Percentiles rank a stretch among this genome's conserved stretches.
phyloP scores from a whole-genome alignment of 2,888 invertebrate genomes.

The Leptinotarsa haldemani region DNA sequence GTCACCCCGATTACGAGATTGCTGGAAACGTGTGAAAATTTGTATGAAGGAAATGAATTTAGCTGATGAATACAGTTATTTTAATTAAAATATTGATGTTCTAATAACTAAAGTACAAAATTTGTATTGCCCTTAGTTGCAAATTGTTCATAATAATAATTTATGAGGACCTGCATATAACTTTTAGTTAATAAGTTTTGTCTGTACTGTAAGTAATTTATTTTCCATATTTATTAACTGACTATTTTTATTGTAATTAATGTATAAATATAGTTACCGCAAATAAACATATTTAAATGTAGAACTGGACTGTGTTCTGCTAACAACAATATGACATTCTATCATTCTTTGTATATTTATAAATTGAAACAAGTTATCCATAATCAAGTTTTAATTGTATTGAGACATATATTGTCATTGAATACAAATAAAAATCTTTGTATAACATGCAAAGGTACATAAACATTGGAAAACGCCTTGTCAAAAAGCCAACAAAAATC shows the following conservation, averaged over 20 bases:
- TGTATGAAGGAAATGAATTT: slow-evolving; percentile 86
- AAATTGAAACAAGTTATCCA: neutral
- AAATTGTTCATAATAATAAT: slow-evolving; percentile 21
- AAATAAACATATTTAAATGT: slow-evolving; percentile 13
- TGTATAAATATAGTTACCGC: slow-evolving; percentile 19
- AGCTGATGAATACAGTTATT: slow-evolving; percentile 69
- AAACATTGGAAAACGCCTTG: too few relatives aligned
- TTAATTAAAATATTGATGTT: neutral
- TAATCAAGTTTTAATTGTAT: neutral
- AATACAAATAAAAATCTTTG: neutral
- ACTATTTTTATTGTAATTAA: slow-evolving; percentile 18
- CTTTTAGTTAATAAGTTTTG: neutral
- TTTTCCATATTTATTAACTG: slow-evolving; percentile 27
- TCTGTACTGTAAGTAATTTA: slow-evolving; percentile 23
- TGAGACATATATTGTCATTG: neutral
- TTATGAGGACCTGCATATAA: slow-evolving; percentile 17
- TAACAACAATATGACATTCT: neutral
- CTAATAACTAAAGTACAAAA: slow-evolving; percentile 26
- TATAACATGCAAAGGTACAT: too few relatives aligned
- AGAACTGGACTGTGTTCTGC: neutral
- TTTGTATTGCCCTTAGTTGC: slow-evolving; percentile 19
- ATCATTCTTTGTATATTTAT: too few relatives aligned
- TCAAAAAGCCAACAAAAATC: too few relatives aligned
- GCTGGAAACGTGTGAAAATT: slow-evolving; percentile 84
- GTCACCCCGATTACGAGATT: slow-evolving; percentile 88